phyloP scores from a whole-genome alignment of 2,888 invertebrate species.

The Lucinisca nassula region DNA sequence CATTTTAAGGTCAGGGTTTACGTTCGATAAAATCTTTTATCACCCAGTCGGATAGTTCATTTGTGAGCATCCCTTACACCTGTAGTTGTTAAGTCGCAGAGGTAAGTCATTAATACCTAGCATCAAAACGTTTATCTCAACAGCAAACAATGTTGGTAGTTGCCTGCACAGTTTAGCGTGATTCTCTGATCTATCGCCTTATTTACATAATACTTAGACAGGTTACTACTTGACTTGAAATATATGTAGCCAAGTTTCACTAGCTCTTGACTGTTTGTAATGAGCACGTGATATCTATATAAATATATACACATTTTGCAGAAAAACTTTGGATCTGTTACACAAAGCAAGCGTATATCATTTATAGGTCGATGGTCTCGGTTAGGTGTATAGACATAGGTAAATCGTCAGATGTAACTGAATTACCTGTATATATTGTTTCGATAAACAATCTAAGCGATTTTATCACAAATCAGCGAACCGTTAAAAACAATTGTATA shows the following conservation, averaged over 20 bases:
- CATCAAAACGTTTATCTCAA: slow-evolving; percentile 1
- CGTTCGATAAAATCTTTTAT: background rate
- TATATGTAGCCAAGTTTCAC: slow-evolving; percentile 9
- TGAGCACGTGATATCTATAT: slow-evolving; percentile 2
- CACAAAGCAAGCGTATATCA: slow-evolving; percentile 15
- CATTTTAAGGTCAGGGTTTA: no score
- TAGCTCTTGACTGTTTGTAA: slow-evolving; percentile 13
- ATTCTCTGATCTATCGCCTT: slow-evolving; percentile 17
- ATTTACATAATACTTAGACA: slow-evolving; percentile 39
- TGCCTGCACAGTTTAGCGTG: slow-evolving; percentile 15
- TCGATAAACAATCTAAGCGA: background rate
- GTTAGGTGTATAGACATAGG: slow-evolving; percentile 1
- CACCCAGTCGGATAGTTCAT: background rate
- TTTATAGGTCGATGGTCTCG: slow-evolving; percentile 5
- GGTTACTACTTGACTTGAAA: slow-evolving; percentile 13
- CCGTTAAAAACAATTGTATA: background rate
- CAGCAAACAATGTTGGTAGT: slow-evolving; percentile 17
- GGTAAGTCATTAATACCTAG: slow-evolving; percentile 5
- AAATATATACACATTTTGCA: slow-evolving; percentile 1
- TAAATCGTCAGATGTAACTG: slow-evolving; percentile 3
- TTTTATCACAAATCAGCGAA: background rate
- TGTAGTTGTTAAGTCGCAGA: background rate
- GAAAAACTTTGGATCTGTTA: slow-evolving; percentile 5
- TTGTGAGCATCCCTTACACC: background rate
- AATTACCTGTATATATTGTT: slow-evolving; percentile 5